phyloP scores from a whole-genome alignment of 2,113 vertebrate genomes.

The Oreocharis arfaki region DNA sequence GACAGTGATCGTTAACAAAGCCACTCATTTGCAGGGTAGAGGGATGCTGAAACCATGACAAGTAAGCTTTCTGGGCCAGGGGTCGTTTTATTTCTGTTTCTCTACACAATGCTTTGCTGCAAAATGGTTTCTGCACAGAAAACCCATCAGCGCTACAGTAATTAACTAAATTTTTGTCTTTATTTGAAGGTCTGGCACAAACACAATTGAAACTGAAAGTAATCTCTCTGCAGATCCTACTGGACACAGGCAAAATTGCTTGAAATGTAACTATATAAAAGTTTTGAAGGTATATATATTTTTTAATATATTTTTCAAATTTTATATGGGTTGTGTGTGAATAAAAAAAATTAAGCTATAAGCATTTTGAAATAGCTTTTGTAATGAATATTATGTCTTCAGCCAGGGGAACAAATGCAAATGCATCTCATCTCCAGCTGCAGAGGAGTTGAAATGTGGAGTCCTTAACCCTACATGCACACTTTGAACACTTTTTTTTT shows the following conservation, averaged over 20 bases:
- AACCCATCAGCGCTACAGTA: neutral
- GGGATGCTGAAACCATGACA: neutral
- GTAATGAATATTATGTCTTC: neutral
- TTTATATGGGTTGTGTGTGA: neutral
- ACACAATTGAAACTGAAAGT: neutral
- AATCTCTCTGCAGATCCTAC: neutral
- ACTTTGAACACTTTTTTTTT: conserved; percentile 1
- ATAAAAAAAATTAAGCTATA: neutral
- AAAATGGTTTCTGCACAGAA: neutral
- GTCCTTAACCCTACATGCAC: conserved; percentile 1
- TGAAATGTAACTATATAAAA: neutral
- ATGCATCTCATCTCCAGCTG: neutral
- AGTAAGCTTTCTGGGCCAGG: neutral
- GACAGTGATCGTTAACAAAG: neutral
- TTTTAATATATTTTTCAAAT: neutral
- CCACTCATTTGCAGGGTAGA: neutral
- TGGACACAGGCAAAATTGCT: neutral
- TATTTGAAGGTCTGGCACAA: neutral
- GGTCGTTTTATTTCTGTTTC: neutral
- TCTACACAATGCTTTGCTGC: neutral
- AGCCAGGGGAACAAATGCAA: conserved; percentile 8
- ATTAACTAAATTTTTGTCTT: neutral
- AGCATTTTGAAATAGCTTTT: neutral
- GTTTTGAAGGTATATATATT: neutral
- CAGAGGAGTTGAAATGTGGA: conserved; percentile 31